Conservation (phyloP, 2,113 vertebrate genomes). For the Oenanthe melanoleuca region DNA sequence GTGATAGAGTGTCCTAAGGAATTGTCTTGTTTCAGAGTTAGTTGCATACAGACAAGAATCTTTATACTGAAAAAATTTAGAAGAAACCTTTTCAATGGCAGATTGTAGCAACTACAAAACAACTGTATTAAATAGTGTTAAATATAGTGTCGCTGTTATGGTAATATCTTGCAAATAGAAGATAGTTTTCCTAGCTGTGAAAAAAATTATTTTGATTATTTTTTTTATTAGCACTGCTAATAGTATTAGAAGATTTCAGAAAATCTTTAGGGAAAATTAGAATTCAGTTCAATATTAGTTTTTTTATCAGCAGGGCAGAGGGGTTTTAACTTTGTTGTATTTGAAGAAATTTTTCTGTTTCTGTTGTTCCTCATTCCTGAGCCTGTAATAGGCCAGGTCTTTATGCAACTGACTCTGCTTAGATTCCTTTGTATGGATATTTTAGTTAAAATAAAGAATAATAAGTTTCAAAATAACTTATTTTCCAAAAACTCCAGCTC, state of each 20-base stretch:
- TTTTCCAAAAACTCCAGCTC: neutral
- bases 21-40: neutral
- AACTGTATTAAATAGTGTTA: neutral
- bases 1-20: neutral
- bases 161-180: neutral
- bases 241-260: neutral
- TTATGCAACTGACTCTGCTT: neutral
- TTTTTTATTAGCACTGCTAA: neutral
- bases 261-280: neutral
- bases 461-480: neutral
- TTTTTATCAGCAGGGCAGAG: neutral
- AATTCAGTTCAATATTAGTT: neutral
- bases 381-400: neutral
- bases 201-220: neutral
- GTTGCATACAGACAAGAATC: neutral
- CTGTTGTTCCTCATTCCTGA: neutral
- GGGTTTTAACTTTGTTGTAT: neutral
- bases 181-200: neutral
- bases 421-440: neutral
- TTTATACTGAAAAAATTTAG: neutral
- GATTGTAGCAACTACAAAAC: neutral
- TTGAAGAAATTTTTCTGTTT: neutral
- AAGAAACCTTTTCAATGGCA: neutral
- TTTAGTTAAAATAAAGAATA: neutral
- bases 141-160: neutral